A percentile compares a stretch with the other conserved stretches of the same genome.
phyloP scores from a whole-genome alignment of 1,140 invertebrate species.

The Papilio aristodemus region DNA sequence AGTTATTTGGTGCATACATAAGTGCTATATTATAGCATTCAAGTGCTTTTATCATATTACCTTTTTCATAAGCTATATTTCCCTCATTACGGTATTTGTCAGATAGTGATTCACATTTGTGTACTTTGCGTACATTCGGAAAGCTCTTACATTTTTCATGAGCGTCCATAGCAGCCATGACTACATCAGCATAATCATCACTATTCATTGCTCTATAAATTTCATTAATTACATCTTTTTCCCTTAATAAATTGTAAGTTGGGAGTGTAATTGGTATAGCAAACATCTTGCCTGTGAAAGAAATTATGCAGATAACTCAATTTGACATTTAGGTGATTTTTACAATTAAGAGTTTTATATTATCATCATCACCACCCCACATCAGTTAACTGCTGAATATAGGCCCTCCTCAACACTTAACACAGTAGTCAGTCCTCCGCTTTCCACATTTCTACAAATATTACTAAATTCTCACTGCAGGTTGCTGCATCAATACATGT shows the following conservation, averaged over 20 bases:
- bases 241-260: constrained; percentile 1
- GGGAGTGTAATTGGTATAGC: background rate
- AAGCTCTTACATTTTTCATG: constrained; percentile 25
- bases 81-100: constrained; percentile 36
- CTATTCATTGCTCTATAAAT: constrained; percentile 40
- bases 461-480: no score
- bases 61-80: constrained; percentile 35
- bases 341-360: no score
- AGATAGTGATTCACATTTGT: constrained; percentile 36
- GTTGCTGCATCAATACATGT: no score
- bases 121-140: background rate
- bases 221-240: constrained; percentile 21
- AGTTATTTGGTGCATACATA: constrained; percentile 41
- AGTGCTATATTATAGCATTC: constrained; percentile 46
- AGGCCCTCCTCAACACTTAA: no score
- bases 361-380: no score
- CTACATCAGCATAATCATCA: constrained; percentile 40
- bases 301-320: no score
- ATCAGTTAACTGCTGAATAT: no score
- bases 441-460: no score
- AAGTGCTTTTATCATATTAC: constrained; percentile 34
- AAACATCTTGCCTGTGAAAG: constrained; percentile 26
- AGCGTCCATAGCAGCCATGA: constrained; percentile 36
- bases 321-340: background rate
- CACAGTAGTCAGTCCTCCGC: no score